Conservation (phyloP, 2,113 vertebrate species). For the Sphyrna mokarran region DNA sequence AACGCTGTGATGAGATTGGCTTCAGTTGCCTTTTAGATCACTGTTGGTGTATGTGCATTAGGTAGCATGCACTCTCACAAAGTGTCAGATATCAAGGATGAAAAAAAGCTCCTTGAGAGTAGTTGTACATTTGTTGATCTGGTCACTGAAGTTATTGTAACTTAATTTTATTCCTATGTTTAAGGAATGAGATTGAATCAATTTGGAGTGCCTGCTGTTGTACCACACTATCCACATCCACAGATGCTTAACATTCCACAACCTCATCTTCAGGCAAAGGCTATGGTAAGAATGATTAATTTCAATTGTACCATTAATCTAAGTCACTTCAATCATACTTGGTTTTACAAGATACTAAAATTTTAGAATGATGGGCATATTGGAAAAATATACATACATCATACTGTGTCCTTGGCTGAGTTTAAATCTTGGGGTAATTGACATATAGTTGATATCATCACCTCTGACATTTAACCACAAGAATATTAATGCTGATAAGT, state of each 20-base stretch:
- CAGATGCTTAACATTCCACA: constrained; percentile 85
- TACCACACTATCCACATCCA: constrained; percentile 68
- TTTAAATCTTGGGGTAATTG: background rate
- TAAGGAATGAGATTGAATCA: constrained; percentile 78
- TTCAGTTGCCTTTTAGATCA: background rate
- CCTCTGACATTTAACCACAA: background rate
- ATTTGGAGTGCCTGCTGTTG: constrained; percentile 69
- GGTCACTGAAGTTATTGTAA: background rate
- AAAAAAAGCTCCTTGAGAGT: background rate
- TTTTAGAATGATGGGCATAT: background rate
- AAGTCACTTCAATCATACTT: background rate
- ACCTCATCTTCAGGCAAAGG: constrained; percentile 67
- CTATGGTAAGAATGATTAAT: constrained; percentile 60
- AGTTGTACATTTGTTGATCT: background rate
- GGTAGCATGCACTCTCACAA: background rate
- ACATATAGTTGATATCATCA: background rate
- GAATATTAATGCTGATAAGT: background rate
- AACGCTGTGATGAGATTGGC: background rate
- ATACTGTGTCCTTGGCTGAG: background rate
- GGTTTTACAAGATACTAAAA: background rate
- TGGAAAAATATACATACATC: background rate
- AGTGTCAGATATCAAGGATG: background rate
- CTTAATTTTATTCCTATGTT: constrained; percentile 16
- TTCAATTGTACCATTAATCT: background rate
- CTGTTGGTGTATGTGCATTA: background rate